Base-by-base conservation (phyloP, 2,797 vertebrate species). In the Danionella dracula region DNA sequence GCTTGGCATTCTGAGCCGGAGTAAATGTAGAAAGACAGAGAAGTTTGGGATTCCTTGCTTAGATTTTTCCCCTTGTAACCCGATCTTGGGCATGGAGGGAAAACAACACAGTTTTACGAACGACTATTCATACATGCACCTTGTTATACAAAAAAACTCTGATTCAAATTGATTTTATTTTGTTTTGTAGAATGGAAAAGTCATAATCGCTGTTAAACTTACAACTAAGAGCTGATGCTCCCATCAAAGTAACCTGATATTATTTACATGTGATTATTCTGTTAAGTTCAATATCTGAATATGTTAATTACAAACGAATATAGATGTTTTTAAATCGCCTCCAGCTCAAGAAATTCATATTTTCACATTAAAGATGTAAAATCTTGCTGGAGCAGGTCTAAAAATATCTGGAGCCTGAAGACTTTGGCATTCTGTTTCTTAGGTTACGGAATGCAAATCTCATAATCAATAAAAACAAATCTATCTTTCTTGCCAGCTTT, bases 391-490 rank as follows among this genome's bases (percentile, higher is more conserved):
- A 20, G 40, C 29, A 44, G 40, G 32, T 10, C 29, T 58, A 40
- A 51, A 31, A 41, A 16, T 13, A 13, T 16, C 10, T 9, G 19
- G 17, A 44, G 5, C 19, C 8, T 17, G 4, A 23, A 34, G 8
- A 40, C 23, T 15, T 55, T 41, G 41, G 37, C 41, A 59, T 54
- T 64, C 10, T 8, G 6, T 67, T 71, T 27, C 23, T 27, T 27
- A 3, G 57, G 23, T 67, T 67, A 5, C 50, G 51, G 23, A 16
- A 19, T 17, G 17, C 41, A 38, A 42, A 54, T 54, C 58, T 21
- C 2, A 32, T 35, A 72, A 51, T 54, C 29, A 59, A 64, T 58
- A 72, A 56, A 56, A 55, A 17, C 12, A 35, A 38, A 66, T 50
- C 12, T 45, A 38, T 15, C 48, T 37, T 5, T 66, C 56, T 62